Base-by-base conservation (phyloP, 2,888 invertebrate species). In the Drosophila birchii region DNA sequence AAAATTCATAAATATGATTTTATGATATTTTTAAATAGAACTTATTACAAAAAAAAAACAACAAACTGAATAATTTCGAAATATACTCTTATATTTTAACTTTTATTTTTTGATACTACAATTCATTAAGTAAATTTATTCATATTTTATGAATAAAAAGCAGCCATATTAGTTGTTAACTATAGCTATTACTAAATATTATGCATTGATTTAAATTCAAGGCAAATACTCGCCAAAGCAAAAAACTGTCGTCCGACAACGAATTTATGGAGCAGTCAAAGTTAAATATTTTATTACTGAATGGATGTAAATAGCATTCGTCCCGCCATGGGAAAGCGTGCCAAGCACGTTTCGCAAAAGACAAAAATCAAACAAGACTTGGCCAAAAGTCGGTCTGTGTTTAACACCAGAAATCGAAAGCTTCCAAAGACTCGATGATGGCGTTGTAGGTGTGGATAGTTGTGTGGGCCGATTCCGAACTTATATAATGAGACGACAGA, bases 311-410 rank as follows among this genome's bases (percentile, higher is more conserved):
- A 63, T 45, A 49, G 16, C 39, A 18, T 56, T 36, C 39, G 56
- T n/a, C 49, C 39, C 36, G 67, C 39, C 45, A 61, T 64, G 60
- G 76, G 63, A 78, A 79, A 75, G 85, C 75, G 84, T 77, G 89
- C 87, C 85, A 84, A 84, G 89, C 85, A 85, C 87, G 89, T 85
- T 86, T 80, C 60, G 74, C 56, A 59, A 76, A 66, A 69, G 39
- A 67, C 60, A 75, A 51, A 73, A 75, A 64, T 29, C 41, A 29
- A 58, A 64, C 53, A 51, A 79, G 63, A 66, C 51, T 47, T 59
- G 51, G 62, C 59, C 76, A 62, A 64, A 70, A 74, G 60, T 34
- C 54, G 43, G 18, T 32, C 49, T 12, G 18, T 32, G 29, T 55
- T 32, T 16, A 47, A 72, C 49, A 71, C 57, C 73, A 72, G 63